Conservation (phyloP, 2,888 invertebrate genomes). For the Tetropium fuscum region DNA sequence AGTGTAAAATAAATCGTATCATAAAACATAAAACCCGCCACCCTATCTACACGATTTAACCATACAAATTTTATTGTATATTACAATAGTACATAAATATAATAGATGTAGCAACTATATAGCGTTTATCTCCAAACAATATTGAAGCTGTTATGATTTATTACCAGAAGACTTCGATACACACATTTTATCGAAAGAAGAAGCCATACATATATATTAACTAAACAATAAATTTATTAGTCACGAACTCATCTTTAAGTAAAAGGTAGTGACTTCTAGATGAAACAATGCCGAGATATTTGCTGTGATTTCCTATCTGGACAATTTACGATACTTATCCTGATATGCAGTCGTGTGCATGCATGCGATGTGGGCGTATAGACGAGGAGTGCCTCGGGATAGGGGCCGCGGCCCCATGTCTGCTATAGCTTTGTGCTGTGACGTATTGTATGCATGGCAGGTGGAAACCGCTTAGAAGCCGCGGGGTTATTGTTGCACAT, state of each 20-base stretch:
- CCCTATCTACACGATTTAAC: no score
- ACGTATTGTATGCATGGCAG: constrained; percentile 22
- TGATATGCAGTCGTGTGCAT: constrained; percentile 9
- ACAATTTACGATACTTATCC: constrained; percentile 15
- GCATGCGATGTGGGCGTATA: constrained; percentile 20
- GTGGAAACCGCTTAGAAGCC: constrained; percentile 12
- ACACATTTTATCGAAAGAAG: not conserved
- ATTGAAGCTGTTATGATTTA: constrained; percentile 8
- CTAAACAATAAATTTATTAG: constrained; percentile 15
- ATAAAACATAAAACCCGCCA: no score
- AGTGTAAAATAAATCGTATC: no score
- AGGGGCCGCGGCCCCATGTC: constrained; percentile 11
- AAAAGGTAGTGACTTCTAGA: constrained; percentile 20
- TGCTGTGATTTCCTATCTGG: constrained; percentile 19
- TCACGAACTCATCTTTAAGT: constrained; percentile 16
- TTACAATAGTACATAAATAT: no score
- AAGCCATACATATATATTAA: constrained; percentile 14
- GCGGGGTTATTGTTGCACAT: constrained; percentile 11
- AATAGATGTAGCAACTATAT: no score
- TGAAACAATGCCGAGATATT: constrained; percentile 20
- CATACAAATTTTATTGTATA: no score
- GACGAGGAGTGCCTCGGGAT: constrained; percentile 10
- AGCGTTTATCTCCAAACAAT: not conserved
- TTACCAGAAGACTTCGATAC: not conserved
- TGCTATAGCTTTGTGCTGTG: constrained; percentile 8